Percentiles rank a stretch among this genome's conserved stretches.
Evolutionary conservation across 2,888 invertebrate genomes (phyloP).

Genomic region (Argyra leucocephala): DNA sequence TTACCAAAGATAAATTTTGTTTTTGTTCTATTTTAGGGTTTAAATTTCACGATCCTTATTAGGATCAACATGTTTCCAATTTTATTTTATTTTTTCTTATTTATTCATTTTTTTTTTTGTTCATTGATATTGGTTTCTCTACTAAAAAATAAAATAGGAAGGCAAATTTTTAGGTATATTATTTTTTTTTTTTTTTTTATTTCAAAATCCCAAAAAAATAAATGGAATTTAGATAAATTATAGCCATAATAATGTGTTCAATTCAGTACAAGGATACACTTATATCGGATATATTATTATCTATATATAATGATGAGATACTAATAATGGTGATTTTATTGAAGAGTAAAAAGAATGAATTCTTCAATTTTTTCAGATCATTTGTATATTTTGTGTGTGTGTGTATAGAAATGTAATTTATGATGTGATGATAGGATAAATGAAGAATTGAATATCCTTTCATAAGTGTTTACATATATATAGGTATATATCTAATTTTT

Average conservation of each 20-base stretch:
- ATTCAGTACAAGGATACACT: neutral
- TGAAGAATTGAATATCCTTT: no score
- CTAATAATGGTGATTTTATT: slow-evolving; percentile 3
- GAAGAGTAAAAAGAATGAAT: neutral
- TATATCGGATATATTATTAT: no score
- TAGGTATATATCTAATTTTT: no score
- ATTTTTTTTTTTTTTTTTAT: neutral
- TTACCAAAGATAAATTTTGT: no score
- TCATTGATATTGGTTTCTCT: neutral
- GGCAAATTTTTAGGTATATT: no score
- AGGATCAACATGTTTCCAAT: slow-evolving; percentile 1
- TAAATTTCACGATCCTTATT: neutral
- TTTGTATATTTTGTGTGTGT: neutral
- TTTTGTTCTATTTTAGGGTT: neutral
- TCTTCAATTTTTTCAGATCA: neutral
- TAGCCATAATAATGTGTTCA: neutral
- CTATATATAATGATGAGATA: slow-evolving; percentile 1
- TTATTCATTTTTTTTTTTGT: neutral
- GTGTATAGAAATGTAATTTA: neutral
- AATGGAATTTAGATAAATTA: neutral
- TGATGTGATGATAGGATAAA: neutral
- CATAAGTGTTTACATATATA: no score
- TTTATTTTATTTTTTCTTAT: neutral
- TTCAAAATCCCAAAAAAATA: neutral
- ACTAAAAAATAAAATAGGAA: no score